Conservation (phyloP, 2,113 vertebrate species). For the Aegotheles bennettii region DNA sequence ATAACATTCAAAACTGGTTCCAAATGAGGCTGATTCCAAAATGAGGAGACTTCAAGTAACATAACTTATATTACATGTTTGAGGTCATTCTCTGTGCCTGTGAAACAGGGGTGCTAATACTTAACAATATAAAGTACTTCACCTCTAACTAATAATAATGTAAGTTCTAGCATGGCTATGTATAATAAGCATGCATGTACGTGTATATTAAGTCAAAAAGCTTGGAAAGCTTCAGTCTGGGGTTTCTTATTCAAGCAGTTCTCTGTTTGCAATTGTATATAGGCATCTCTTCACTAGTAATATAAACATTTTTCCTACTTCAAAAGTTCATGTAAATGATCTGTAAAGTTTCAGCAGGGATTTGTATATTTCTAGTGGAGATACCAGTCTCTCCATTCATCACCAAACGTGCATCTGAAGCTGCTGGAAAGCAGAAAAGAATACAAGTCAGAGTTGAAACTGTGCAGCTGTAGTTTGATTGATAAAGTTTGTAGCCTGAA, state of each 20-base stretch:
- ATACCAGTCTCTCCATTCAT: neutral
- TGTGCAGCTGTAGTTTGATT: neutral
- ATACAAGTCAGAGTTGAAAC: neutral
- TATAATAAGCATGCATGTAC: neutral
- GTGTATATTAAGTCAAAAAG: neutral
- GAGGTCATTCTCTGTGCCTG: neutral
- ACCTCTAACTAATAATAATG: neutral
- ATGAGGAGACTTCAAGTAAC: neutral
- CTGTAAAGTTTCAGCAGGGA: neutral
- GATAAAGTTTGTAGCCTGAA: conserved; percentile 5
- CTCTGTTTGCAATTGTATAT: neutral
- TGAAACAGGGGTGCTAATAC: neutral
- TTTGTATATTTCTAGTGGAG: neutral
- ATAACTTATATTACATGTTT: neutral
- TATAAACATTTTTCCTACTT: neutral
- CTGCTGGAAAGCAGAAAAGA: neutral
- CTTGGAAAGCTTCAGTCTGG: neutral
- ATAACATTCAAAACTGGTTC: neutral
- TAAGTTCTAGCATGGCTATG: neutral
- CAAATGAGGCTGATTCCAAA: neutral
- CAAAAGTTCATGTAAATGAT: neutral
- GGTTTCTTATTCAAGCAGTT: neutral
- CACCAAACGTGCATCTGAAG: neutral
- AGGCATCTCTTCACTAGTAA: neutral
- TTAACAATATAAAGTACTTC: neutral